These are phyloP conservation scores for Thumatha senex DNA, from an alignment of 2,888 invertebrate genomes.

Conservation along the genomic window DNA sequence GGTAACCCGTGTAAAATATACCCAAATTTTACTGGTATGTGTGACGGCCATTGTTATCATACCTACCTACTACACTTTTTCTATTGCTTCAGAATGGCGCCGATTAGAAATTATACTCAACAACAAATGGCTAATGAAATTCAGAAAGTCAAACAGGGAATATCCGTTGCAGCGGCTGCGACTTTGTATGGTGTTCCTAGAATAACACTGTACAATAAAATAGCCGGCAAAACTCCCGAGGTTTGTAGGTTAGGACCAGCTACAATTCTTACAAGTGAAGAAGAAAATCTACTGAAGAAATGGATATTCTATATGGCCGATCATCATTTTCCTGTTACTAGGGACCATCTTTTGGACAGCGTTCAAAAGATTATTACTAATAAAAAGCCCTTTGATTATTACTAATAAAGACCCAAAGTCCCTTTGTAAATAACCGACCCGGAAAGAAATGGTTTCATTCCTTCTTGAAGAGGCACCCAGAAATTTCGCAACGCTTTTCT, in stretches of 20 bases:
- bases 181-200: background rate
- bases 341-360: constrained; percentile 26
- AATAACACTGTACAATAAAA: background rate
- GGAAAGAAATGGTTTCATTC: constrained; percentile 27
- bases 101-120: too few species aligned
- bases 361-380: constrained; percentile 31
- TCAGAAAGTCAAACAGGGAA: too few species aligned
- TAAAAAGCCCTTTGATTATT: too few species aligned
- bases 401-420: constrained; percentile 14
- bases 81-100: too few species aligned
- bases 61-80: too few species aligned
- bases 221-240: background rate
- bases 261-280: background rate
- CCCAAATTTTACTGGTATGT: too few species aligned
- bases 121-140: too few species aligned
- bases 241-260: background rate
- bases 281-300: background rate
- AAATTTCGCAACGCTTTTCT: constrained; percentile 5
- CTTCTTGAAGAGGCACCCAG: constrained; percentile 16
- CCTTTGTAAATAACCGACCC: constrained; percentile 25
- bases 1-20: too few species aligned
- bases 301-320: background rate
- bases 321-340: constrained; percentile 20
- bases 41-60: too few species aligned
- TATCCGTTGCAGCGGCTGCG: background rate